Base-by-base conservation (phyloP, 2,113 vertebrate species). In the Gulo gulo region DNA sequence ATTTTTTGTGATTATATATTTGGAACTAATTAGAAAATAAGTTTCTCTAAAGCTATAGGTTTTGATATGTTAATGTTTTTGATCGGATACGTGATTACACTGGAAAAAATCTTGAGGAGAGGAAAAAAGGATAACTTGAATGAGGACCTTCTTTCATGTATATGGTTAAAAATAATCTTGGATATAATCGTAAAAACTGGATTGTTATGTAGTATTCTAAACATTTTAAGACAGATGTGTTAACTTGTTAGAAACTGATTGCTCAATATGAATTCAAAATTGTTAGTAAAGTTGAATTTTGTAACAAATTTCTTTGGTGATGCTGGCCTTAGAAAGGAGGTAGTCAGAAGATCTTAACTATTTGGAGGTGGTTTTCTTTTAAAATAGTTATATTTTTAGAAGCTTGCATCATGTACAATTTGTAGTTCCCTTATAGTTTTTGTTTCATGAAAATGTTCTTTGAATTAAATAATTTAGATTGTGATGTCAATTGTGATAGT, bases 331-430 rank as follows among this genome's bases (percentile, higher is more conserved):
- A 91, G 92, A 96, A 95, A 85, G 85, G 21, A 34, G 13, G 26
- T 63, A 31, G 55, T 34, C 81, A 91, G 12, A 94, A 47, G 50
- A 67, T 89, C n/a, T 71, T 79, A 61, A 34, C 36, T 93, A 7
- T 61, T 87, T 89, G 52, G 61, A 92, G n/a, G 29, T 80, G 21
- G 16, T 91, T 94, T 94, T 96, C 29, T 91, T 95, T 82, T 73
- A 65, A 87, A 85, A 74, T 36, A 88, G 55, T 87, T 80, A 29
- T 76, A 21, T 94, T 95, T 96, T 89, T 21, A 50, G 57, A 78
- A 65, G 18, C 79, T 95, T 94, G 83, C 39, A 59, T 88, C 15
- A 52, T 12, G 24, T 16, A 3, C 20, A 69, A 79, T 78, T 84
- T 86, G 50, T 94, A 71, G 65, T 83, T 78, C 14, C 45, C 12